Evolutionary conservation across 2,113 vertebrate species (phyloP).

Genomic region (Oceanodroma tethys): DNA sequence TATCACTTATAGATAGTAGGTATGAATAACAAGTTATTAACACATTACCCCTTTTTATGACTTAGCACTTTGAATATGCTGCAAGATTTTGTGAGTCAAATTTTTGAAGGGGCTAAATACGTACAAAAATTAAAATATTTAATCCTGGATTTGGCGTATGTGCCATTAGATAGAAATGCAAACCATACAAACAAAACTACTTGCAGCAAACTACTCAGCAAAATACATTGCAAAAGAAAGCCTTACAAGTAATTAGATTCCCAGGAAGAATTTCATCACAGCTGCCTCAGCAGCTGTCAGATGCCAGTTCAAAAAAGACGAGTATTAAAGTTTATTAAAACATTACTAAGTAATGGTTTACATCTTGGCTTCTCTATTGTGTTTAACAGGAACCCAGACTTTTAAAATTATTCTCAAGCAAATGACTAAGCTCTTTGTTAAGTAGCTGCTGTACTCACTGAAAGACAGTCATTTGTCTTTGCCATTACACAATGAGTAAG

Average conservation of each 20-base stretch:
- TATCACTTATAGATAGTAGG: neutral
- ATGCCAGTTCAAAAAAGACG: neutral
- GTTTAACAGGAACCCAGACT: neutral
- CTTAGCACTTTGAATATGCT: neutral
- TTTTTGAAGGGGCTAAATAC: neutral
- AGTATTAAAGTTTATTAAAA: neutral
- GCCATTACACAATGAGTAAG: neutral
- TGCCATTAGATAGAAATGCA: neutral
- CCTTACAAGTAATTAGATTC: neutral
- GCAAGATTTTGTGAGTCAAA: neutral
- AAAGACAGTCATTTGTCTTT: neutral
- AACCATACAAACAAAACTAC: neutral
- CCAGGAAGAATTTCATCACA: neutral
- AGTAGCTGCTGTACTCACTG: neutral
- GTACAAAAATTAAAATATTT: neutral
- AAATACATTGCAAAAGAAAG: neutral
- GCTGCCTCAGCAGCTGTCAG: neutral
- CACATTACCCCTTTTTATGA: neutral
- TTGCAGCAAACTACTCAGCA: neutral
- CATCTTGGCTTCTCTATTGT: neutral
- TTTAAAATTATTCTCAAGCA: neutral
- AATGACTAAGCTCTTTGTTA: neutral
- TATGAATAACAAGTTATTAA: neutral
- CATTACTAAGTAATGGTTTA: neutral
- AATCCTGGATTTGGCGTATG: neutral